Conservation (phyloP, 2,888 invertebrate genomes). For the Lasioglossum pauxillum region DNA sequence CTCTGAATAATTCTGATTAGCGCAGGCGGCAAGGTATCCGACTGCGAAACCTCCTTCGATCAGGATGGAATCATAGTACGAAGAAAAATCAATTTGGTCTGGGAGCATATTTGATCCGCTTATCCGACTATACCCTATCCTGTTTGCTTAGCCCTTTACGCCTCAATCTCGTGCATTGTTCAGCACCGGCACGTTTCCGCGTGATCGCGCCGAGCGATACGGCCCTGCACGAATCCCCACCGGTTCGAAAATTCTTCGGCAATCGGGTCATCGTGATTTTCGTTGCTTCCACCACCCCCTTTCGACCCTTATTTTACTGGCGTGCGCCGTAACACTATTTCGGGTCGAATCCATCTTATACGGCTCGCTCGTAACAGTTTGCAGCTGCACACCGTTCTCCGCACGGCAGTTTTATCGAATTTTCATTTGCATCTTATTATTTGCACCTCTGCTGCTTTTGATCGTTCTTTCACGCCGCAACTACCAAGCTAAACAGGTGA, state of each 20-base stretch:
- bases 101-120: neutral
- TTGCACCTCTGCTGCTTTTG: neutral
- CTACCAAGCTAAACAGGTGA: neutral
- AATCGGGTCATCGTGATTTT: slow-evolving; percentile 35
- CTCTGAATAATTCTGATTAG: too few species aligned
- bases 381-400: neutral
- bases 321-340: slow-evolving; percentile 11
- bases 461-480: neutral
- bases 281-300: neutral
- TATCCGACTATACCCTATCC: neutral
- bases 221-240: neutral
- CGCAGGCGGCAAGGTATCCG: too few species aligned
- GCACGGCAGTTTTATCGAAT: neutral
- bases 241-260: slow-evolving; percentile 15
- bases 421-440: slow-evolving; percentile 7
- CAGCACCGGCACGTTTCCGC: slow-evolving; percentile 29
- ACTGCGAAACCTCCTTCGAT: too few species aligned
- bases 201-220: slow-evolving; percentile 21
- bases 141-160: neutral
- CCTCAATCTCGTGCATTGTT: slow-evolving; percentile 32
- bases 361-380: neutral
- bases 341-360: slow-evolving; percentile 3
- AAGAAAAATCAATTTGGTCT: neutral
- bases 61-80: neutral
- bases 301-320: slow-evolving; percentile 3